Percentiles rank a stretch among this genome's conserved stretches.
Conservation (phyloP, 2,888 invertebrate genomes). For the Drosophila infuscata region DNA sequence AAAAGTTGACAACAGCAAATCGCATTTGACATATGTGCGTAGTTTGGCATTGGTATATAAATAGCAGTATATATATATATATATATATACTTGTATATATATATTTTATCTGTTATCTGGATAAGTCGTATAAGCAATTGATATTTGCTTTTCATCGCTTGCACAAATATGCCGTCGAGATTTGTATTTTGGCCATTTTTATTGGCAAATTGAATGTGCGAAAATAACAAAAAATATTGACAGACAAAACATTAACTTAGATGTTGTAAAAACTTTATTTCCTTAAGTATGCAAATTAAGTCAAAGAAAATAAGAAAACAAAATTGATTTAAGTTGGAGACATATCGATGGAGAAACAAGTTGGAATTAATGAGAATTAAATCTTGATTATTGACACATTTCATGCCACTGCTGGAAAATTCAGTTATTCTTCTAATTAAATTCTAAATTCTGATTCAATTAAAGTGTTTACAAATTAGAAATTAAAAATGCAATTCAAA, state of each 20-base stretch:
- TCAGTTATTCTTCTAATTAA: neutral
- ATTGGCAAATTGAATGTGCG: slow-evolving; percentile 2
- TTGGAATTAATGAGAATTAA: neutral
- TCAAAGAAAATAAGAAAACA: neutral
- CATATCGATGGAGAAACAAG: neutral
- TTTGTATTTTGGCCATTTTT: slow-evolving; percentile 27
- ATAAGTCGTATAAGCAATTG: slow-evolving; percentile 35
- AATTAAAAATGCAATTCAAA: too few species aligned
- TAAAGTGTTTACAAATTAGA: neutral
- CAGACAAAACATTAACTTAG: slow-evolving; percentile 3
- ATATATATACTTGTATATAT: slow-evolving; percentile 12
- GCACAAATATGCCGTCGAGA: slow-evolving; percentile 62
- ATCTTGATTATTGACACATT: neutral
- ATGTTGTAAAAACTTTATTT: slow-evolving; percentile 2
- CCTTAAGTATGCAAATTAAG: neutral
- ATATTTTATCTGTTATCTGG: slow-evolving; percentile 30
- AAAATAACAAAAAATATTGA: slow-evolving; percentile 37
- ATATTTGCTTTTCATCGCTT: slow-evolving; percentile 65
- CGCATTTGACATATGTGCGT: slow-evolving; percentile 31
- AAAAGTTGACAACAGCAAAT: slow-evolving; percentile 47
- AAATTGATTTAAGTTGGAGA: neutral
- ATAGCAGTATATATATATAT: neutral
- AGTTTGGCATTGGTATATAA: slow-evolving; percentile 33
- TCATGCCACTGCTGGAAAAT: neutral
- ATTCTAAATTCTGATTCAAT: neutral